Evolutionary conservation across 2,888 invertebrate genomes (phyloP).

Genomic region (Ochropleura leucogaster): DNA sequence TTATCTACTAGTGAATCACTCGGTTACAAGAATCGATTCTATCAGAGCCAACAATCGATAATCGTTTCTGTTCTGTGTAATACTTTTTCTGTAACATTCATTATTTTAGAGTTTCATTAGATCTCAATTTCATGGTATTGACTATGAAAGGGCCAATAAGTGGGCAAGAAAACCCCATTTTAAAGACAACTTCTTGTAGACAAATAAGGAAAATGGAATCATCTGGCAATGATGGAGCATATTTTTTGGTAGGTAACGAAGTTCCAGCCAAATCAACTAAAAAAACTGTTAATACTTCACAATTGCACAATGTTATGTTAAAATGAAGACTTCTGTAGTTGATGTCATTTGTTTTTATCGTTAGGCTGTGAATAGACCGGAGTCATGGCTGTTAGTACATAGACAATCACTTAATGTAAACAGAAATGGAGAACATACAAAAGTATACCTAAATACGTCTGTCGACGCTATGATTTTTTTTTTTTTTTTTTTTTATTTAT

Average conservation of each 20-base stretch:
- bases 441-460: no score
- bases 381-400: neutral
- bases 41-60: constrained; percentile 13
- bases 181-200: constrained; percentile 26
- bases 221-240: constrained; percentile 49
- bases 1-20: constrained; percentile 28
- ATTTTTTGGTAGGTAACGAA: constrained; percentile 28
- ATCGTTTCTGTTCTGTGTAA: constrained; percentile 26
- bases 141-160: constrained; percentile 42
- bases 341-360: constrained; percentile 21
- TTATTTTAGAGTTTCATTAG: constrained; percentile 48
- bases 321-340: constrained; percentile 13
- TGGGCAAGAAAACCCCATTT: constrained; percentile 34
- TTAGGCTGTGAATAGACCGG: neutral
- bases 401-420: neutral
- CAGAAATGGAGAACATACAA: neutral
- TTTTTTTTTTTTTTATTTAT: no score
- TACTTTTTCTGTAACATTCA: constrained; percentile 33
- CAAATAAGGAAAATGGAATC: constrained; percentile 49
- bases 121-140: constrained; percentile 57
- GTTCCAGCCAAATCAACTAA: no score
- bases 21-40: constrained; percentile 23
- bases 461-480: no score
- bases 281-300: constrained; percentile 24
- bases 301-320: constrained; percentile 49